These are phyloP conservation scores for Oscheius onirici DNA, from an alignment of 2,888 invertebrate species.

Conservation along the genomic window DNA sequence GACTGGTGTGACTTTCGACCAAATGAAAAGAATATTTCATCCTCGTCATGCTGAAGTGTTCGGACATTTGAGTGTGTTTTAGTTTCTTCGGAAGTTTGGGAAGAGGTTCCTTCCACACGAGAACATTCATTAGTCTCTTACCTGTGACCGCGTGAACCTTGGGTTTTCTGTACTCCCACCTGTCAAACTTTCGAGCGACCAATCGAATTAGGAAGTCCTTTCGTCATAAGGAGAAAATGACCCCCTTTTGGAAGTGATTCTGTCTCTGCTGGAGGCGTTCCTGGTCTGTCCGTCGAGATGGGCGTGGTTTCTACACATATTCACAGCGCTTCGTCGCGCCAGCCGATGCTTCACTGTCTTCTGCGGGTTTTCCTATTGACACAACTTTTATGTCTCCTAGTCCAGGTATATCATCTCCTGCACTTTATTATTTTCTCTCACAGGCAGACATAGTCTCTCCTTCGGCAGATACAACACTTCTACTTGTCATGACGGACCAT, in stretches of 20 bases:
- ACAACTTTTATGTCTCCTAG: slow-evolving; percentile 23
- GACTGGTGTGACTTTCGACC: no score
- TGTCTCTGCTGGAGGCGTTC: background rate
- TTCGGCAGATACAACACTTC: background rate
- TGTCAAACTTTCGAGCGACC: background rate
- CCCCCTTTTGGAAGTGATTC: background rate
- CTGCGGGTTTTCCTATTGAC: slow-evolving; percentile 1
- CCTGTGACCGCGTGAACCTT: no score
- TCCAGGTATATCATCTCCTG: slow-evolving; percentile 9
- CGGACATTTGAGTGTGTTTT: no score
- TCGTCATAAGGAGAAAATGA: no score
- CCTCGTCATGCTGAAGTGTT: no score
- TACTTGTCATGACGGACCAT: background rate
- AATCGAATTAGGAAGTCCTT: background rate
- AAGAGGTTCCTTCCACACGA: no score
- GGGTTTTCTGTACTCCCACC: background rate
- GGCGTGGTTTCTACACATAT: background rate
- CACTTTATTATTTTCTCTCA: background rate
- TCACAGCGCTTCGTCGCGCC: slow-evolving; percentile 19
- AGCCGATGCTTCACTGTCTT: slow-evolving; percentile 23
- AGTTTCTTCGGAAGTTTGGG: no score
- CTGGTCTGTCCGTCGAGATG: background rate
- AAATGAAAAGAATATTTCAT: no score
- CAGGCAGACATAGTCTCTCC: background rate
- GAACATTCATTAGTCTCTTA: no score